Percentiles rank a stretch among this genome's conserved stretches.
Conservation (phyloP, 2,113 vertebrate species). For the Sminthopsis crassicaudata region DNA sequence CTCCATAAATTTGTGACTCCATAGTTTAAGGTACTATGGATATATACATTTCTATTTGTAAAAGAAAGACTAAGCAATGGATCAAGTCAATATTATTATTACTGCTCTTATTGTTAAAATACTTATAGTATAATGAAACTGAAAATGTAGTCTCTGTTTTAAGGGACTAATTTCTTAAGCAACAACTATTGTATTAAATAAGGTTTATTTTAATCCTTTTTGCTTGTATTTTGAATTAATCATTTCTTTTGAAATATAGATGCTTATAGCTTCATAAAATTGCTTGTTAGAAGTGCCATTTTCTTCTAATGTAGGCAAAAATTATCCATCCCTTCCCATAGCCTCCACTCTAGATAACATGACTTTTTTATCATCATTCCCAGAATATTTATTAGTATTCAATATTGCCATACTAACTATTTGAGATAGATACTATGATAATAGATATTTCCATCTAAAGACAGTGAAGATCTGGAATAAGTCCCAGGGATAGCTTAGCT, state of each 20-base stretch:
- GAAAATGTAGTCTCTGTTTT: neutral
- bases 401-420: neutral
- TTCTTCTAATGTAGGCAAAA: neutral
- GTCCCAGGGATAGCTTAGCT: neutral
- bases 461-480: neutral
- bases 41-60: neutral
- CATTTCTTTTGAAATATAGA: neutral
- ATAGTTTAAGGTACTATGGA: neutral
- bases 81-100: neutral
- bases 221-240: neutral
- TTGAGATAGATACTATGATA: neutral
- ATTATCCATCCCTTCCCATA: neutral
- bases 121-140: neutral
- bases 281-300: neutral
- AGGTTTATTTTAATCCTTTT: neutral
- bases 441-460: neutral
- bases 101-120: neutral
- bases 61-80: neutral
- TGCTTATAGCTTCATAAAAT: neutral
- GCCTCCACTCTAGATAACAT: neutral
- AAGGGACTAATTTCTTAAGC: neutral
- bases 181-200: neutral
- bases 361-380: neutral
- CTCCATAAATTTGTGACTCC: neutral
- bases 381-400: neutral